Evolutionary conservation across 2,888 invertebrate species (phyloP).

Genomic region (Scaptomyza caliginosa): DNA sequence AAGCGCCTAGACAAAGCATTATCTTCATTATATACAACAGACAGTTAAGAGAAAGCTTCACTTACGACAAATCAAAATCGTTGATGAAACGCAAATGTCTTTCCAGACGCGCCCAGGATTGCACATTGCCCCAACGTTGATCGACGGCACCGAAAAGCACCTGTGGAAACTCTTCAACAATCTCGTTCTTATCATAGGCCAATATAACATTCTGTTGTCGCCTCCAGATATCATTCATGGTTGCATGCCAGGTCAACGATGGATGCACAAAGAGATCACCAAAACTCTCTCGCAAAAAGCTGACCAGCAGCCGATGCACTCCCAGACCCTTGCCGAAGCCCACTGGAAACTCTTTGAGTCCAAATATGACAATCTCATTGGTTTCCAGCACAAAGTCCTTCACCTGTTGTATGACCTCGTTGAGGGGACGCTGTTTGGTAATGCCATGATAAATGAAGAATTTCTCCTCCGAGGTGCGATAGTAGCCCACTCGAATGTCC

Average conservation of each 20-base stretch:
- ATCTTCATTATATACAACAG: too few species aligned
- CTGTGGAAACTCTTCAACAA: conserved; percentile 81
- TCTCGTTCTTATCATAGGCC: conserved; percentile 84
- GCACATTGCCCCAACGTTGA: conserved; percentile 89
- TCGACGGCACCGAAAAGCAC: conserved; percentile 86
- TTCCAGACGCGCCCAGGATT: conserved; percentile 85
- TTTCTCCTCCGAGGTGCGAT: conserved; percentile 79
- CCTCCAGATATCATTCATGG: conserved; percentile 85
- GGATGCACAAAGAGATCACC: conserved; percentile 85
- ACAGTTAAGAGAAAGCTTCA: not conserved
- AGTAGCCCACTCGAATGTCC: conserved; percentile 86
- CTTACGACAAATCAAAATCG: conserved; percentile 80
- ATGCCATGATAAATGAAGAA: conserved; percentile 87
- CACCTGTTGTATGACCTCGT: conserved; percentile 85
- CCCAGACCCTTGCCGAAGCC: conserved; percentile 84
- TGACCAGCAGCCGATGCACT: conserved; percentile 85
- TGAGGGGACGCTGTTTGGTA: conserved; percentile 84
- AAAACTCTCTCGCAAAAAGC: conserved; percentile 85
- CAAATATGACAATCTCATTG: conserved; percentile 86
- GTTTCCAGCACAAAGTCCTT: conserved; percentile 86
- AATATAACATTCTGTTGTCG: conserved; percentile 85
- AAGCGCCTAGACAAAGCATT: conserved; percentile 56
- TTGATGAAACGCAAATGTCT: conserved; percentile 84
- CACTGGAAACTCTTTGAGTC: conserved; percentile 87
- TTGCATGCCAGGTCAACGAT: conserved; percentile 84